Conservation (phyloP, 2,113 vertebrate genomes). For the Sapayoa aenigma region DNA sequence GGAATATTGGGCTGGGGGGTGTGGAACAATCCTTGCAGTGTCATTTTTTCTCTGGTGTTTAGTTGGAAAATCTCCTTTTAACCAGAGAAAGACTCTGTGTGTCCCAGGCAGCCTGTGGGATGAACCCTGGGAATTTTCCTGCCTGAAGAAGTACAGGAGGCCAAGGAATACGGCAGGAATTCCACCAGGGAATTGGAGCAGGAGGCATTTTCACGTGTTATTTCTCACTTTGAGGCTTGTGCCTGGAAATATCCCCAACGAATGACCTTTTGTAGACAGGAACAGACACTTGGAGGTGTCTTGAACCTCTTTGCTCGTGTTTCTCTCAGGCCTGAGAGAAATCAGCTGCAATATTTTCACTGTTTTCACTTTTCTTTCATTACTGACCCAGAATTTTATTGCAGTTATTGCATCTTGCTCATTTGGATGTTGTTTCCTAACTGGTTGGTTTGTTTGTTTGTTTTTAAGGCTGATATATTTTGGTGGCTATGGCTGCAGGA, state of each 20-base stretch:
- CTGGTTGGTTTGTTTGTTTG: not conserved
- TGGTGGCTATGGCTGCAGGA: conserved; percentile 93
- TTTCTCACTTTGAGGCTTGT: not conserved
- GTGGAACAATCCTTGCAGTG: not conserved
- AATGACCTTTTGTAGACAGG: not conserved
- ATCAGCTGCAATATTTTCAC: no score
- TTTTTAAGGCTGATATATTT: conserved; percentile 89
- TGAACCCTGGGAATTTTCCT: not conserved
- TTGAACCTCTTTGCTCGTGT: not conserved
- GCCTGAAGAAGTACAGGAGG: no score
- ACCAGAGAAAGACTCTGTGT: not conserved
- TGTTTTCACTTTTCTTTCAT: no score
- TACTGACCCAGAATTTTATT: no score
- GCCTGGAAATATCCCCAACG: not conserved
- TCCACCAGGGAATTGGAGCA: no score
- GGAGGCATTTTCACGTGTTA: not conserved
- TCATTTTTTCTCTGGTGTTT: not conserved
- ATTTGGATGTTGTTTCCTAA: not conserved
- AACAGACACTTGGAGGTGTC: not conserved
- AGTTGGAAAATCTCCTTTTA: not conserved
- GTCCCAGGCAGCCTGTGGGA: not conserved
- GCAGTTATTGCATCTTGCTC: not conserved
- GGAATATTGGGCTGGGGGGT: not conserved
- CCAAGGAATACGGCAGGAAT: not conserved
- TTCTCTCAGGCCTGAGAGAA: no score